phyloP scores from a whole-genome alignment of 2,888 invertebrate species.

The Drosophila stalkeri region DNA sequence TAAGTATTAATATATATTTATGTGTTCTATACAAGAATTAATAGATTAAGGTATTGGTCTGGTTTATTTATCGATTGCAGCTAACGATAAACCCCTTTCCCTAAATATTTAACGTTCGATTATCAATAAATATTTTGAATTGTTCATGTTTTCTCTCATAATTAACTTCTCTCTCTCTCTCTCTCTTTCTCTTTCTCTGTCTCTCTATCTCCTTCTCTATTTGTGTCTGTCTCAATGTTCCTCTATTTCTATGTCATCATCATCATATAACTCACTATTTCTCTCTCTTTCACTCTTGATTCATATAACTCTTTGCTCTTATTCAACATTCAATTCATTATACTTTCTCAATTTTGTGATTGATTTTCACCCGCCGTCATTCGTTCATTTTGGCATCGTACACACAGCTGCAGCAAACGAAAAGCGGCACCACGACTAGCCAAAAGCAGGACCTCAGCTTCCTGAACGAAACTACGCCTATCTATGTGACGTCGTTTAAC shows the following conservation, averaged over 20 bases:
- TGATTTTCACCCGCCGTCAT: not conserved
- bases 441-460: slow-evolving; percentile 89
- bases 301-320: not conserved
- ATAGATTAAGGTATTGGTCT: too few species aligned
- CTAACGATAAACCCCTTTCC: too few species aligned
- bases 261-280: not conserved
- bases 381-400: not conserved
- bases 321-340: not conserved
- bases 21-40: too few species aligned
- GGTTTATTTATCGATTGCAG: too few species aligned
- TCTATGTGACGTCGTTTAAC: slow-evolving; percentile 92
- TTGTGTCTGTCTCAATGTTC: not conserved
- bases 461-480: slow-evolving; percentile 92
- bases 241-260: not conserved
- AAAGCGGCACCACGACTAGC: slow-evolving; percentile 85
- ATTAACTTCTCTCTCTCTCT: too few species aligned
- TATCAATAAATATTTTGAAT: too few species aligned
- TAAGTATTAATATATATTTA: too few species aligned
- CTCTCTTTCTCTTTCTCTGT: not conserved
- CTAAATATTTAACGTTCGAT: too few species aligned
- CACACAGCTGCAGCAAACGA: slow-evolving; percentile 81
- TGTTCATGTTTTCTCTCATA: too few species aligned
- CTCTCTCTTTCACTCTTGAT: not conserved
- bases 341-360: slow-evolving; percentile 1
- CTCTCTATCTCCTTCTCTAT: not conserved